Evolutionary conservation across 53 echinoderm and acorn worm genomes (phyloP), one percentile per base, ranked within the genome.

Genomic region (Stichopus horrens): DNA sequence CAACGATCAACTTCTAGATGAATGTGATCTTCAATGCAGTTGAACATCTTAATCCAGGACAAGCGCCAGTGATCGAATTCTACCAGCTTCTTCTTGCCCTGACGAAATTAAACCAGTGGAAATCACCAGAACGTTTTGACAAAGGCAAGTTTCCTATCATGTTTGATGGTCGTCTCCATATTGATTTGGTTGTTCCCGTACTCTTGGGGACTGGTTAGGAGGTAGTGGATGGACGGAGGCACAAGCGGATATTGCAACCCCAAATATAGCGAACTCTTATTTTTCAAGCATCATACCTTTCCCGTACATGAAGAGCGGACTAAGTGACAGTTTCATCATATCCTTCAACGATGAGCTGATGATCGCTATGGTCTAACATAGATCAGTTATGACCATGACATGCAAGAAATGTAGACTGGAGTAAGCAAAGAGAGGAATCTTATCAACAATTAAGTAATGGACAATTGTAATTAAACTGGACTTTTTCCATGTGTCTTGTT

Each of bases 1-100:
- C 93, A 18, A 93, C 90, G 90, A 88, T 88, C 22, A 58, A 54
- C n/a, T 90, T 90, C 57, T 88, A 90, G 6, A 88, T 93, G 88
- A 76, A 90, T 21, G 37, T 83, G 4, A 71, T 90, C 54, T 77
- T 21, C 21, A 53, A 11, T 13, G 89, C 91, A 55, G 89, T 91
- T 21, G 57, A 76, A 16, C 89, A 89, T 16, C 59, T 89, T 5
- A 89, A 89, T 73, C 91, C 77, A 23, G 76, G 89, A 4, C 91
- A 91, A 20, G 60, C 63, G 10, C 89, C 91, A 57, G 85, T 91
- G 7, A 22, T 87, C 7, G 54, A 74, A 74, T 75, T 87, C 11
- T 74, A 87, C 16, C 75, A 87, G 52, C 88, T 54, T 9, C 21
- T 87, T 75, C 75, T 16, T 87, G 88, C 88, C 53, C 53, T 87